Base-by-base conservation (phyloP, 2,888 invertebrate genomes). In the Autographa pulchrina region DNA sequence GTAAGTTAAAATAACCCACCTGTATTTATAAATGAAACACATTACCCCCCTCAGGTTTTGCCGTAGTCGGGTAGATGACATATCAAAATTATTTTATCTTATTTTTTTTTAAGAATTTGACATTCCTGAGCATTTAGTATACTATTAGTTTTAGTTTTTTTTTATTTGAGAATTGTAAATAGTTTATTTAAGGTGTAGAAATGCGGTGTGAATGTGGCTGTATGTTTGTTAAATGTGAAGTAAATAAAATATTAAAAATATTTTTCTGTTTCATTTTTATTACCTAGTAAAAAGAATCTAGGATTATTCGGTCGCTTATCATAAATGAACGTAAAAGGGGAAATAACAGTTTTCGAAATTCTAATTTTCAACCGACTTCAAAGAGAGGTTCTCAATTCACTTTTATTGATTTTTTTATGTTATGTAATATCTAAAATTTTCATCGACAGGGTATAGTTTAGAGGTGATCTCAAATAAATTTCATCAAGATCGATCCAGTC, bases 111-210 rank as follows among this genome's bases (percentile, higher is more conserved):
- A 81, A 77, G 74, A 85, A 81, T 85, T 85, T 85, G 86, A 92
- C 94, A 94, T 94, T 94, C 94, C 94, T 90, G 88, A 86, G 92
- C 92, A 92, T 94, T 92, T 93, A 92, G 88, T 83, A 82, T 86
- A 82, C 73, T 77, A 82, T 80, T 80, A 84, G 73, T 77, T 78
- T 74, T 80, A 86, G 67, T 76, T 73, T 78, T 85, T n/a, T 89
- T 89, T 86, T 81, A 82, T 79, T 83, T 77, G 72, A 67, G 78
- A 69, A 74, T 77, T 91, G 88, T 89, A 90, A 89, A 88, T 90
- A 88, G 80, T 81, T 58, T 81, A 35, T 80, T 65, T 83, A 82
- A 86, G 81, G 80, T 74, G 79, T 86, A 86, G 63, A 78, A 84
- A 83, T 78, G 85, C n/a, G n/a, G n/a, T 38, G 79, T 86, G 87